Base-by-base conservation (phyloP, 2,113 vertebrate species). In the Heliornis fulica region DNA sequence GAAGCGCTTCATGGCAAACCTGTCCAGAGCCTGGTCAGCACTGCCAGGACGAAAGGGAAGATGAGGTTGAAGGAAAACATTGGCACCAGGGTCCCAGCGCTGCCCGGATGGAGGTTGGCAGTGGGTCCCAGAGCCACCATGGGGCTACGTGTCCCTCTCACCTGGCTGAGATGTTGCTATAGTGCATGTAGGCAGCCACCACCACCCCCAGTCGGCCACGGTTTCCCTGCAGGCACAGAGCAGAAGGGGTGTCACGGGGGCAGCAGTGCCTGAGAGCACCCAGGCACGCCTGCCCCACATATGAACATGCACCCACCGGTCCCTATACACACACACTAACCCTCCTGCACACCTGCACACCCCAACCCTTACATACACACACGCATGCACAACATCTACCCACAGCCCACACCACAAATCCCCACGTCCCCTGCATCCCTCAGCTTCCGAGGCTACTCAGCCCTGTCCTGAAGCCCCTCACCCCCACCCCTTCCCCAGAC, bases 161-260 rank as follows among this genome's bases (percentile, higher is more conserved):
- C 99, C 99, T 99, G 95, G 99, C 99, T 8, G 99, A 99, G 96
- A 99, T 99, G 97, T 99, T 99, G 98, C 99, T 99, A 98, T 99
- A 99, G 96, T 99, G 99, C 99, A 99, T 99, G 95, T 99, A 99
- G 13, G 99, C 99, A 3, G 99, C 99, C 29, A 99, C 99, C 41
- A 99, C 99, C 76, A 99, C 99, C 6, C 99, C 99, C 3, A 99
- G 99, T 75, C 99, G 98, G 89, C 99, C 99, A 12, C 99, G 98
- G 93, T 99, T 99, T 59, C 99, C 99, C 99, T 99, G 98, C 16
- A 75, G 94, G 60, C 51, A 93, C 87, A 92, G 8, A 95, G 78
- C 61, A 95, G 51, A 96, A 70, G 72, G 53, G 32, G 13, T 15
- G 75, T 89, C 97, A 95, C 0, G 0, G 51, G n/a, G 54, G 9